Conservation (phyloP, 2,888 invertebrate genomes). For the Leptopterna dolabrata region DNA sequence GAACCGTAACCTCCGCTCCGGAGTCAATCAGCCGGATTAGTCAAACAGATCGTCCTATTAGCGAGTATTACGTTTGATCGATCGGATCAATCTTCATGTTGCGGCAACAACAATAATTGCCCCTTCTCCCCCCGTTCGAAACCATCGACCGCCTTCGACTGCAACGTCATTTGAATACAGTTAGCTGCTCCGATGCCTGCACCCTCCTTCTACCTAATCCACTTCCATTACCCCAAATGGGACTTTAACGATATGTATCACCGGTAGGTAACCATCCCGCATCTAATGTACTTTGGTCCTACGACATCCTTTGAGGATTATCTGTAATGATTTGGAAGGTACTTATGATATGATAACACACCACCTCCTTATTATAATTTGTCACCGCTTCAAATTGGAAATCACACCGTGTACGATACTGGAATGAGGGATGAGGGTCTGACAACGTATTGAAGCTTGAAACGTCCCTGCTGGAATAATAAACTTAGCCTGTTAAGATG, state of each 20-base stretch:
- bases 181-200: constrained; percentile 11
- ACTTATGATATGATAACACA: too few species aligned
- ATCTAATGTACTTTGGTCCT: neutral
- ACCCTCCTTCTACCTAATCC: neutral
- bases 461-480: too few species aligned
- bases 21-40: constrained; percentile 7
- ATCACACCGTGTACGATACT: too few species aligned
- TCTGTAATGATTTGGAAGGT: neutral
- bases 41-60: constrained; percentile 34
- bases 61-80: constrained; percentile 38
- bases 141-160: neutral
- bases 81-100: constrained; percentile 28
- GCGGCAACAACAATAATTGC: constrained; percentile 28
- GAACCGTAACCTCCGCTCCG: neutral
- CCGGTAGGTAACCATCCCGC: neutral
- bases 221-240: constrained; percentile 35
- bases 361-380: too few species aligned
- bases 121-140: neutral
- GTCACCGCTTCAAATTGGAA: too few species aligned
- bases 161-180: constrained; percentile 45
- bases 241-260: neutral
- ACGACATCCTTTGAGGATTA: neutral
- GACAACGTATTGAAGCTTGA: too few species aligned
- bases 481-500: too few species aligned
- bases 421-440: too few species aligned